Evolutionary conservation across 2,888 invertebrate genomes (phyloP), one percentile per base, ranked within the genome.

Genomic region (Iphiclides podalirius): DNA sequence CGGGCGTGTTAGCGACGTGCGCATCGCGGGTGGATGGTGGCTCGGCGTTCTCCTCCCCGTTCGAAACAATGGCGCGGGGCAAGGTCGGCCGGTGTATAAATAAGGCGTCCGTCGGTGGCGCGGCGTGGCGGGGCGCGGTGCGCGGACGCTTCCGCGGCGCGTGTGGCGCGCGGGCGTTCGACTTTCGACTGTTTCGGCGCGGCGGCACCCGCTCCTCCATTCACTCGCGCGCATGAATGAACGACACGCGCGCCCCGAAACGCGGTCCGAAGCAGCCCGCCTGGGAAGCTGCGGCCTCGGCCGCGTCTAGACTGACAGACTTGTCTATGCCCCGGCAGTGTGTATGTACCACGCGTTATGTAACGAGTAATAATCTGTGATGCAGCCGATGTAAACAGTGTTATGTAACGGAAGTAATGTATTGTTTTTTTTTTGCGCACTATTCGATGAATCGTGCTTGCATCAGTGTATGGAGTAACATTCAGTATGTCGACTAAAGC

Each of bases 221-320:
- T 85, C 84, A 84, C 72, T 79, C 75, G 62, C 64, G 69, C 72
- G 70, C 77, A 78, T 86, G 79, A 87, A 86, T 87, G 86, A 79
- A 76, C 70, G 69, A 74, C 60, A 65, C 79, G 75, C 79, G 81
- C 79, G 81, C 67, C 66, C 72, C 66, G 78, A 81, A 62, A 76
- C 67, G 66, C 54, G 56, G n/a, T n/a, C 79, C 79, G 76, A 79
- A 80, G 74, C 69, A n/a, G n/a, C n/a, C n/a, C 63, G 58, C 62
- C 37, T 37, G 42, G 36, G 17, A 42, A 42, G 37, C 14, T 33
- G 37, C 36, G 16, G 14, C 28, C 47, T 28, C 1, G 26, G 28
- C 26, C 52, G 49, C 52, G 57, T 57, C 62, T 59, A 62, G 56
- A 60, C 58, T 53, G 54, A 46, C 47, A 54, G 48, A 55, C 55